Conservation (phyloP, 1,140 invertebrate species). For the Acromyrmex charruanus region DNA sequence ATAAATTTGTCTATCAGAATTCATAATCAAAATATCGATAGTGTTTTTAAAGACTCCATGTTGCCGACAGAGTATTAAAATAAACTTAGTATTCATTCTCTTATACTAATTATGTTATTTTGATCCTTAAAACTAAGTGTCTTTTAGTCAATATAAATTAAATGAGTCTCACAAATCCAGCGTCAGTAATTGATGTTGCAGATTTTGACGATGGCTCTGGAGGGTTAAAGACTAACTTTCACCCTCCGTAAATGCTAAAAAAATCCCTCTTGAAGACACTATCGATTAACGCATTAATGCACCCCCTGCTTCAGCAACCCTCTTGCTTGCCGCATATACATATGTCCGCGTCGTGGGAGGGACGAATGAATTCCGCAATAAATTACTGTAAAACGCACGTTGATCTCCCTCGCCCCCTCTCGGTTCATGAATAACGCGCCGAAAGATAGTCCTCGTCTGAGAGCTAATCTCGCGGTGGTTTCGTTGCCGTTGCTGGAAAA, state of each 20-base stretch:
- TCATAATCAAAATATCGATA: too few relatives aligned
- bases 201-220: too few relatives aligned
- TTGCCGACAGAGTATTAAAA: too few relatives aligned
- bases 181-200: too few relatives aligned
- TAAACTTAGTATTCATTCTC: too few relatives aligned
- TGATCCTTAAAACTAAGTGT: too few relatives aligned
- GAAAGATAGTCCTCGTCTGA: constrained; percentile 26
- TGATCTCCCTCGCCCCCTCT: neutral
- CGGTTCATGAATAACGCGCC: constrained; percentile 27
- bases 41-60: too few relatives aligned
- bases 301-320: neutral
- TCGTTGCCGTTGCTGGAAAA: constrained; percentile 21
- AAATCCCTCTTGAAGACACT: neutral
- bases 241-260: neutral
- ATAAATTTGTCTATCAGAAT: too few relatives aligned
- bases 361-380: constrained; percentile 18
- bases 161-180: too few relatives aligned
- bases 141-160: too few relatives aligned
- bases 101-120: too few relatives aligned
- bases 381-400: constrained; percentile 9
- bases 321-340: neutral
- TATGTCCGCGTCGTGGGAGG: neutral
- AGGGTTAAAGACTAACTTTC: neutral
- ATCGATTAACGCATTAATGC: neutral
- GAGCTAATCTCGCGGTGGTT: constrained; percentile 36